These are phyloP conservation scores for Rhagophthalmus giganteus DNA, from an alignment of 2,888 invertebrate genomes.

Conservation along the genomic window DNA sequence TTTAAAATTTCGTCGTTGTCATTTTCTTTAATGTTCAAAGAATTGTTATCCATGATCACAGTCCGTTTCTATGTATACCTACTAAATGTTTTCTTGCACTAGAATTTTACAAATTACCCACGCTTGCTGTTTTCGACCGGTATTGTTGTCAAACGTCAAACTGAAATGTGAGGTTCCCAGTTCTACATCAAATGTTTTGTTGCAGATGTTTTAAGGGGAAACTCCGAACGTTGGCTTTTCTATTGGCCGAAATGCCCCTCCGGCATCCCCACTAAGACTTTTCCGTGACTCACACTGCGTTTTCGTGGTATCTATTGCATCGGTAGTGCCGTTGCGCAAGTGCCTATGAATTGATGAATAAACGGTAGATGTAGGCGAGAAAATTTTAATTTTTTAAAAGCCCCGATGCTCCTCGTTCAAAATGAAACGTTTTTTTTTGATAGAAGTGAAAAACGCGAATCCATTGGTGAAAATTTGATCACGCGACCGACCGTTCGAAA, in stretches of 20 bases:
- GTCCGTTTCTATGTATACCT: slow-evolving; percentile 6
- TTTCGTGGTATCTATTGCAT: slow-evolving; percentile 2
- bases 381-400: too few species aligned
- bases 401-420: too few species aligned
- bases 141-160: slow-evolving; percentile 37
- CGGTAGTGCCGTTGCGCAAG: slow-evolving; percentile 13
- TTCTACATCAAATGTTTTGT: slow-evolving; percentile 27
- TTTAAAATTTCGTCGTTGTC: not conserved
- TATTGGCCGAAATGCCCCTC: slow-evolving; percentile 30
- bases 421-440: too few species aligned
- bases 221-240: slow-evolving; percentile 9
- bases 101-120: slow-evolving; percentile 11
- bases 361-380: too few species aligned
- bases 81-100: slow-evolving; percentile 8
- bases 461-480: too few species aligned
- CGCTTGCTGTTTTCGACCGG: too few species aligned
- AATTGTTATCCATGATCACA: slow-evolving; percentile 27
- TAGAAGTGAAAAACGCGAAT: too few species aligned
- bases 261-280: slow-evolving; percentile 17
- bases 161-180: slow-evolving; percentile 12
- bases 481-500: too few species aligned
- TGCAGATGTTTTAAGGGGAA: slow-evolving; percentile 38
- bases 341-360: not conserved
- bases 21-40: slow-evolving; percentile 1
- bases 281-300: slow-evolving; percentile 30